Percentiles rank a stretch among this genome's conserved stretches.
phyloP scores from a whole-genome alignment of 2,113 vertebrate species.

The Mus spicilegus region DNA sequence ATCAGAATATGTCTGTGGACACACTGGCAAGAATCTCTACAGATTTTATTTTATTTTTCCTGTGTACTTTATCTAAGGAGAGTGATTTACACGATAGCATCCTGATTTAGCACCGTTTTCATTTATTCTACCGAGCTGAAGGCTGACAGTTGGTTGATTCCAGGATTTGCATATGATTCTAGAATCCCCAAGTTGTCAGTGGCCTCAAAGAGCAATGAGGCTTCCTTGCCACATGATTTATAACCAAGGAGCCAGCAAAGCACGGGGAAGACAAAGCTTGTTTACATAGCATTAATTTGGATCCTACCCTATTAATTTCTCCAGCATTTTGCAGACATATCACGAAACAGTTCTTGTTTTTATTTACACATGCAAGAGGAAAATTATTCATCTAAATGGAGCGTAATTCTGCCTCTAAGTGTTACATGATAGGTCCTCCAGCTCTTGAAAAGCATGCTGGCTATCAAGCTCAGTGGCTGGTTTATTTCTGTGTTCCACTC shows the following conservation, averaged over 20 bases:
- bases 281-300: slow-evolving; percentile 48
- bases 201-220: background rate
- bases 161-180: background rate
- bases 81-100: background rate
- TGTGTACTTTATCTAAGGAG: background rate
- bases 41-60: background rate
- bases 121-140: background rate
- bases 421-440: background rate
- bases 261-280: slow-evolving; percentile 19
- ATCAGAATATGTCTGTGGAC: background rate
- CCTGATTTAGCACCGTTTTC: slow-evolving; percentile 2
- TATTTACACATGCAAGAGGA: slow-evolving; percentile 43
- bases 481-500: background rate
- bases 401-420: slow-evolving; percentile 51
- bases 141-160: background rate
- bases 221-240: slow-evolving; percentile 44
- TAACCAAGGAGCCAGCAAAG: background rate
- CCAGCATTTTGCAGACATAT: slow-evolving; percentile 43
- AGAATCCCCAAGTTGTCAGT: background rate
- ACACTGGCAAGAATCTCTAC: background rate
- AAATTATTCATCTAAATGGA: slow-evolving; percentile 25
- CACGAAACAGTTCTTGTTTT: slow-evolving; percentile 52
- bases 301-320: slow-evolving; percentile 62
- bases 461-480: background rate
- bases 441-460: background rate